Evolutionary conservation across 92 coral and sea anemone genomes (phyloP), one percentile per base, ranked within the genome.

Genomic region (Palythoa heliodiscus): DNA sequence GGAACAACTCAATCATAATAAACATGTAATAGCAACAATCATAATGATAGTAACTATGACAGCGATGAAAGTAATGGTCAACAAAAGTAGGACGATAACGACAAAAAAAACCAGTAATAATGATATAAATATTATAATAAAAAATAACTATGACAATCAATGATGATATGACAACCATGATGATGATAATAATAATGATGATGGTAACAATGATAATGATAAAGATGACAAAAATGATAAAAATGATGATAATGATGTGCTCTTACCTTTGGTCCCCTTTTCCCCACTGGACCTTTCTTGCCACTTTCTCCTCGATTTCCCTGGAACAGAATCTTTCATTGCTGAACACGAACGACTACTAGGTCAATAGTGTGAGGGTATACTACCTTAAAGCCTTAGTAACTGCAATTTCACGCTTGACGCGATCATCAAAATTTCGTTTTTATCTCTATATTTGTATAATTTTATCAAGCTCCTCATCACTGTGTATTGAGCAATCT

Each of bases 261-360:
- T 3, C 58, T 13, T 52, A 75, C 79, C 79, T 50, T 75, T 25
- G 29, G 37, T 75, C 79, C 79, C 39, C 24, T 52, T 6, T 50
- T 11, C 17, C 79, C 79, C 22, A 52, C 15, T 22, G 63, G 29
- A 48, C 79, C 79, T 75, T 50, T 50, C 58, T 75, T 52, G 29
- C 79, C 79, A 43, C 16, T 20, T 23, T 50, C 15, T 20, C 79
- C 79, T 50, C 15, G 15, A 25, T 20, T 52, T 24, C 79, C 79
- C 79, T 75, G 63, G 40, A 23, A 75, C 63, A 75, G 20, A 48
- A 52, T 2, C 35, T 12, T 43, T 73, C 16, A 48, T 39, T 73
- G 4, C 20, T 58, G 10, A 43, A 3, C 5, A 43, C 9, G 50
- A 43, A 43, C 64, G 64, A 58, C 20, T 11, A 58, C 5, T 11